Percentiles rank a stretch among this genome's conserved stretches.
These are phyloP conservation scores for Galleria mellonella DNA, from an alignment of 1,140 invertebrate species.

Conservation along the genomic window DNA sequence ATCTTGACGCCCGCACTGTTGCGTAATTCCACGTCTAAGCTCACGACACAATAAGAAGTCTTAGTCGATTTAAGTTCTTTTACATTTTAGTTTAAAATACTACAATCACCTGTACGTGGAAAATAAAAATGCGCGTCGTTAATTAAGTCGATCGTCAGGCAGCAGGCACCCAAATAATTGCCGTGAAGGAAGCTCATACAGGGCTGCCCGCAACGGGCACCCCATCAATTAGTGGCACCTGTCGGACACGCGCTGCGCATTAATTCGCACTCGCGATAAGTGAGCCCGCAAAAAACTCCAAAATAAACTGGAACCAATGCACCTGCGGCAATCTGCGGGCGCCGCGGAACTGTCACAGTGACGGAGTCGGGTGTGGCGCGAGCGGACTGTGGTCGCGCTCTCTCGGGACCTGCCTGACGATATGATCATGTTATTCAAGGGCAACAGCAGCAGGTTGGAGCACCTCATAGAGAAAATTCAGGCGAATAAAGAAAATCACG, in stretches of 20 bases:
- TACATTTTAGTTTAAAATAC: slow-evolving; percentile 1
- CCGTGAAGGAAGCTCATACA: slow-evolving; percentile 51
- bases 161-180: slow-evolving; percentile 61
- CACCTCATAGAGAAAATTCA: slow-evolving; percentile 89
- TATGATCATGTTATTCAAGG: slow-evolving; percentile 85
- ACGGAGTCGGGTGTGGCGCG: slow-evolving; percentile 9
- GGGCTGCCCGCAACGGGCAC: slow-evolving; percentile 17
- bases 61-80: background rate
- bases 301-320: slow-evolving; percentile 66
- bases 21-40: slow-evolving; percentile 12
- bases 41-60: slow-evolving; percentile 4
- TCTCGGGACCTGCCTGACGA: slow-evolving; percentile 23
- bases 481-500: slow-evolving; percentile 81
- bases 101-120: slow-evolving; percentile 30
- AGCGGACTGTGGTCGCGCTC: slow-evolving; percentile 28
- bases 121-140: slow-evolving; percentile 48
- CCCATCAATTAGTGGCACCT: slow-evolving; percentile 62
- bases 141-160: slow-evolving; percentile 40
- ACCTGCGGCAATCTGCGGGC: slow-evolving; percentile 48
- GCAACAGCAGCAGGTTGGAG: slow-evolving; percentile 86
- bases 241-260: slow-evolving; percentile 55
- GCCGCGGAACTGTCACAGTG: slow-evolving; percentile 10
- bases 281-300: slow-evolving; percentile 52
- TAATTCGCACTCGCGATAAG: slow-evolving; percentile 62
- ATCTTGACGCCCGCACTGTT: slow-evolving; percentile 32